A percentile compares a stretch with the other conserved stretches of the same genome.
phyloP scores from a whole-genome alignment of 2,888 invertebrate genomes.

The Chymomyza procnemis region DNA sequence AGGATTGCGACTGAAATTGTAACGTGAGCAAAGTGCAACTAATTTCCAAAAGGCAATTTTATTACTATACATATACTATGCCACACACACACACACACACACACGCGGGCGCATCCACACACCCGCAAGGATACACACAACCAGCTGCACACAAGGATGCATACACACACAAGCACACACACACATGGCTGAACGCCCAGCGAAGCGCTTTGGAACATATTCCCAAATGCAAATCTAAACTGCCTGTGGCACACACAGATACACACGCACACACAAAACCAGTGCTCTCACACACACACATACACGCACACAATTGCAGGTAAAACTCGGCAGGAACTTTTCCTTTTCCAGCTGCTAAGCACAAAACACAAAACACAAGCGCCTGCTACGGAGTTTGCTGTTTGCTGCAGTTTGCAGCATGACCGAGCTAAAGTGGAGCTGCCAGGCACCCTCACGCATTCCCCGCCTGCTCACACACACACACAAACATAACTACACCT shows the following conservation, averaged over 20 bases:
- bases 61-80: conserved; percentile 45
- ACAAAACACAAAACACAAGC: not conserved
- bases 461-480: too few relatives aligned
- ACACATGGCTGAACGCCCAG: not conserved
- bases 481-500: too few relatives aligned
- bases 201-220: conserved; percentile 51
- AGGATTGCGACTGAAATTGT: conserved; percentile 22
- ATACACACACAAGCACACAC: conserved; percentile 1
- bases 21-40: conserved; percentile 63
- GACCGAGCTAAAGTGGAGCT: conserved; percentile 17
- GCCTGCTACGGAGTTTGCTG: conserved; percentile 30
- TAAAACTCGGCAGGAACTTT: conserved; percentile 6
- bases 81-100: conserved; percentile 24
- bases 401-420: not conserved
- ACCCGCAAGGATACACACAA: conserved; percentile 2
- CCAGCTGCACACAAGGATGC: not conserved
- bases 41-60: conserved; percentile 68
- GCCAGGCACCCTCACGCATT: too few relatives aligned
- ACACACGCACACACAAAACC: not conserved
- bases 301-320: not conserved
- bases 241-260: conserved; percentile 42
- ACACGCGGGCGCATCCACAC: not conserved
- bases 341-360: conserved; percentile 35
- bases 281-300: not conserved
- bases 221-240: conserved; percentile 67